Percentiles rank a stretch among this genome's conserved stretches.
Evolutionary conservation across 2,113 vertebrate genomes (phyloP).

Genomic region (Todiramphus saurophagus): DNA sequence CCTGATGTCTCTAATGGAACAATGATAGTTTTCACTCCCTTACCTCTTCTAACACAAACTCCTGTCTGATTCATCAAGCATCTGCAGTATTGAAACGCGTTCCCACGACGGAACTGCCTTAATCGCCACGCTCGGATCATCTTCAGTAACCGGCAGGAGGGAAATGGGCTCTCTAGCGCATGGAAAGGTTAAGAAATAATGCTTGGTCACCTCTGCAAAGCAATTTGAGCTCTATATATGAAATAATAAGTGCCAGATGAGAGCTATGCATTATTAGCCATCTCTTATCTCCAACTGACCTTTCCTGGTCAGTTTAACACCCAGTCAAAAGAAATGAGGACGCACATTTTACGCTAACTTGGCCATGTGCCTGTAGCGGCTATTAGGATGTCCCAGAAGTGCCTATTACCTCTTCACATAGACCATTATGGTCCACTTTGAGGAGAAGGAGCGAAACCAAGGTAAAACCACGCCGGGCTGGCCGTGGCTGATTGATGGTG

Average conservation of each 20-base stretch:
- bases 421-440: rapidly evolving
- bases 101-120: neutral
- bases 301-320: neutral
- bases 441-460: neutral
- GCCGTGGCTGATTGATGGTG: neutral
- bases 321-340: neutral
- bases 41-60: neutral
- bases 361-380: neutral
- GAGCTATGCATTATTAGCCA: conserved; percentile 11
- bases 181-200: neutral
- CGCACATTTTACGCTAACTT: neutral
- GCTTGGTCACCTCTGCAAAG: conserved; percentile 25
- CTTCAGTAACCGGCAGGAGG: neutral
- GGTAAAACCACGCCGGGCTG: rapidly evolving
- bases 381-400: neutral
- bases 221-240: neutral
- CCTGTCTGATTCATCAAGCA: neutral
- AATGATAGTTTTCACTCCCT: neutral
- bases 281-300: conserved; percentile 34
- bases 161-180: neutral
- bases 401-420: neutral
- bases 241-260: neutral
- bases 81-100: neutral
- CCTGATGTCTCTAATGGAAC: neutral
- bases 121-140: neutral